Conservation (phyloP, 2,797 vertebrate genomes). For the Muraenolepis orangiensis region DNA sequence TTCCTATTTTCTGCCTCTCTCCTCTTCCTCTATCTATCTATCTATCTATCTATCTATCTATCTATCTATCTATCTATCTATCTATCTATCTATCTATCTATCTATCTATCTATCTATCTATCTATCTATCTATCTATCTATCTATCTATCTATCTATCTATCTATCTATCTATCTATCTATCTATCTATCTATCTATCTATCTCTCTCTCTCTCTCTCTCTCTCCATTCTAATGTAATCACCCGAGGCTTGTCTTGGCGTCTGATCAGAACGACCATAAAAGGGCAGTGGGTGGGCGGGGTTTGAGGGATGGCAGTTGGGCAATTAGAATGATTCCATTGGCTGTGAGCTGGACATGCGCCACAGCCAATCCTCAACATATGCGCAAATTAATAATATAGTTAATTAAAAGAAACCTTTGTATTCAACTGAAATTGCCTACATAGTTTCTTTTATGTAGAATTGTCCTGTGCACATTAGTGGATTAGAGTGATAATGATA, state of each 20-base stretch:
- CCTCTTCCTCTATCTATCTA: neutral
- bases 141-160: neutral
- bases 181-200: neutral
- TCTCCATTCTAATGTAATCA: conserved; percentile 23
- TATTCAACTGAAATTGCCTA: neutral
- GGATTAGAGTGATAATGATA: neutral
- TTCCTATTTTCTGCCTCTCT: neutral
- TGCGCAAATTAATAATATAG: too few species aligned
- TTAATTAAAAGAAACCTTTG: too few species aligned
- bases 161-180: too few species aligned
- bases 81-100: neutral
- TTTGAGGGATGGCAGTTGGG: conserved; percentile 5
- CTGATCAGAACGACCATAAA: conserved; percentile 26
- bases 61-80: too few species aligned
- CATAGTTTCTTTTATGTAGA: neutral
- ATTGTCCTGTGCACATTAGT: neutral
- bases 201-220: neutral
- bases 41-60: neutral
- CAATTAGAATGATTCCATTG: conserved; percentile 1
- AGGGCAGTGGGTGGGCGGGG: conserved; percentile 16
- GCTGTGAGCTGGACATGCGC: neutral
- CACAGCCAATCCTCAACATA: neutral
- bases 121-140: too few species aligned
- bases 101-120: neutral
- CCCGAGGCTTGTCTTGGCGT: conserved; percentile 34